A percentile compares a stretch with the other conserved stretches of the same genome.
Evolutionary conservation across 2,888 invertebrate species (phyloP).

Genomic region (Drosophila multiciliata): DNA sequence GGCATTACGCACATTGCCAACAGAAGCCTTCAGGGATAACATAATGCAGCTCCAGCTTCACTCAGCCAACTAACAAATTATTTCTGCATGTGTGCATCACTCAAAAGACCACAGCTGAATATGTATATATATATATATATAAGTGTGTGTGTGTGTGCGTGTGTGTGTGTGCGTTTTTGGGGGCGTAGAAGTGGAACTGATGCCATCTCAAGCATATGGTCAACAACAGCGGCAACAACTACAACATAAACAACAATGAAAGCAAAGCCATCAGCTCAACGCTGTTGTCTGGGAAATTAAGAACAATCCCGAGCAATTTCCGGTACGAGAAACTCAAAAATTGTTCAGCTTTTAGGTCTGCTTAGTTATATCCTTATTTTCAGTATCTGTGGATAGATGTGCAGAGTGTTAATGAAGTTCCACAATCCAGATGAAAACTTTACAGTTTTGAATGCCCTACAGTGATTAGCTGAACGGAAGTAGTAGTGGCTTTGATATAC

Average conservation of each 20-base stretch:
- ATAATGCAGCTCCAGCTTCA: slow-evolving; percentile 41
- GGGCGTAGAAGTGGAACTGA: slow-evolving; percentile 65
- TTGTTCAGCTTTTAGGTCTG: slow-evolving; percentile 54
- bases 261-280: slow-evolving; percentile 52
- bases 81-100: slow-evolving; percentile 78
- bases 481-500: slow-evolving; percentile 12
- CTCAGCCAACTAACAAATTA: slow-evolving; percentile 76
- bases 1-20: slow-evolving; percentile 69
- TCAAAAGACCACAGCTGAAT: slow-evolving; percentile 65
- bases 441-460: slow-evolving; percentile 55
- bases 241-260: slow-evolving; percentile 37
- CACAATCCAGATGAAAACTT: slow-evolving; percentile 16
- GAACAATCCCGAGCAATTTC: slow-evolving; percentile 80
- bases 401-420: slow-evolving; percentile 25
- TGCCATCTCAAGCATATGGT: slow-evolving; percentile 78
- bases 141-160: neutral
- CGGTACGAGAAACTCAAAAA: slow-evolving; percentile 75
- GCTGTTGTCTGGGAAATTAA: slow-evolving; percentile 77
- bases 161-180: slow-evolving; percentile 26
- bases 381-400: neutral
- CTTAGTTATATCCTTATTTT: slow-evolving; percentile 11
- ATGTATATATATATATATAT: neutral
- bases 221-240: slow-evolving; percentile 44
- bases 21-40: slow-evolving; percentile 52
- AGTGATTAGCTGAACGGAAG: slow-evolving; percentile 59